Conservation (phyloP, 2,888 invertebrate species). For the Invenusta paracnida region DNA sequence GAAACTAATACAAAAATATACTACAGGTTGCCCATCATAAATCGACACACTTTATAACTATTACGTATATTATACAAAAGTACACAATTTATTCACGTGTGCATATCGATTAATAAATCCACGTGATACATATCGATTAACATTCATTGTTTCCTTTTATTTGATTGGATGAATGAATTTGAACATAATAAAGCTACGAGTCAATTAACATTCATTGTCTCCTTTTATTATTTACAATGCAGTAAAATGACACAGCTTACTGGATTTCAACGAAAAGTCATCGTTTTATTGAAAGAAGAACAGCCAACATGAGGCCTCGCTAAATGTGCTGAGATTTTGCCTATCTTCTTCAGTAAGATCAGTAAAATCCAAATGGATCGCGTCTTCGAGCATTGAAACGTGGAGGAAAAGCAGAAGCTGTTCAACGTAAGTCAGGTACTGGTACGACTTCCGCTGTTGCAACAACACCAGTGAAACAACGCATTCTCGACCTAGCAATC, state of each 20-base stretch:
- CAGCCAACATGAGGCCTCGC: conserved; percentile 13
- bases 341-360: neutral
- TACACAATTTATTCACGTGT: too few relatives aligned
- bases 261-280: too few relatives aligned
- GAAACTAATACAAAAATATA: too few relatives aligned
- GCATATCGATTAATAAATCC: too few relatives aligned
- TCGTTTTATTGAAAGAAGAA: too few relatives aligned
- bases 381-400: conserved; percentile 20
- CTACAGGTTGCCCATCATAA: neutral
- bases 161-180: too few relatives aligned
- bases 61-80: too few relatives aligned
- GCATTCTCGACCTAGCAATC: neutral
- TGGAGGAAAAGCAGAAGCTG: neutral
- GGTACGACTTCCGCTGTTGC: neutral
- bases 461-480: neutral
- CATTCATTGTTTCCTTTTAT: too few relatives aligned
- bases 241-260: too few relatives aligned
- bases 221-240: too few relatives aligned
- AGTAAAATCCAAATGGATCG: conserved; percentile 16
- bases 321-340: neutral
- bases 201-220: neutral
- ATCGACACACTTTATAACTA: neutral
- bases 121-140: too few relatives aligned
- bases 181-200: too few relatives aligned
- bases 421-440: neutral